Percentiles rank a stretch among this genome's conserved stretches.
Evolutionary conservation across 35 echinoderm and acorn worm species (phyloP).

Genomic region (Strongylocentrotus purpuratus): DNA sequence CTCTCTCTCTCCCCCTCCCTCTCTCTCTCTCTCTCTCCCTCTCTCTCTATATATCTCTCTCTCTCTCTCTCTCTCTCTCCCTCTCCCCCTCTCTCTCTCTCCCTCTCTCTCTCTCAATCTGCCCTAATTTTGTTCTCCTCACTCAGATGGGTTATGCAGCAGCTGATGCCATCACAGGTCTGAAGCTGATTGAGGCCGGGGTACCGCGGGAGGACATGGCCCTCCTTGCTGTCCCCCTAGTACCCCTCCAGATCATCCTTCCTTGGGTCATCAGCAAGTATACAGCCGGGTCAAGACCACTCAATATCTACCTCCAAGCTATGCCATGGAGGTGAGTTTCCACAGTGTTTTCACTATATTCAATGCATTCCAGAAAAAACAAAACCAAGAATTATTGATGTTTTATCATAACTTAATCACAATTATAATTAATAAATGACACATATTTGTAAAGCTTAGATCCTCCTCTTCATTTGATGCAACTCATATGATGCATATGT

Average conservation of each 20-base stretch:
- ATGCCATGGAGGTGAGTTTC: conserved; percentile 84
- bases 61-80: too few species aligned
- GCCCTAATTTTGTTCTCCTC: background rate
- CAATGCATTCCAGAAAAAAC: too few species aligned
- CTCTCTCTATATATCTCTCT: too few species aligned
- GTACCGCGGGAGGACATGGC: conserved; percentile 89
- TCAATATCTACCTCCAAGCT: conserved; percentile 78
- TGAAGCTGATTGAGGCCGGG: conserved; percentile 90
- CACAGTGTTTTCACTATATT: background rate
- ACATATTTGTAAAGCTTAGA: too few species aligned
- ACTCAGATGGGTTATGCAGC: conserved; percentile 92
- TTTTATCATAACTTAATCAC: too few species aligned
- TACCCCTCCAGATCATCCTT: conserved; percentile 86
- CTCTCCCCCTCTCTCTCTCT: background rate
- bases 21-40: too few species aligned
- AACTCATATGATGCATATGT: too few species aligned
- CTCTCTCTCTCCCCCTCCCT: too few species aligned
- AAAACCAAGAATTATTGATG: too few species aligned
- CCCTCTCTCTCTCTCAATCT: background rate
- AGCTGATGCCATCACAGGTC: conserved; percentile 80
- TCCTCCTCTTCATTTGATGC: too few species aligned
- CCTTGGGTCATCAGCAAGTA: conserved; percentile 94
- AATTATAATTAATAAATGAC: too few species aligned
- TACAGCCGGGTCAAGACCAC: conserved; percentile 80
- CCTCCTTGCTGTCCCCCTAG: conserved; percentile 82